Evolutionary conservation across 2,797 vertebrate genomes (phyloP).

Genomic region (Lacerta bilineata): DNA sequence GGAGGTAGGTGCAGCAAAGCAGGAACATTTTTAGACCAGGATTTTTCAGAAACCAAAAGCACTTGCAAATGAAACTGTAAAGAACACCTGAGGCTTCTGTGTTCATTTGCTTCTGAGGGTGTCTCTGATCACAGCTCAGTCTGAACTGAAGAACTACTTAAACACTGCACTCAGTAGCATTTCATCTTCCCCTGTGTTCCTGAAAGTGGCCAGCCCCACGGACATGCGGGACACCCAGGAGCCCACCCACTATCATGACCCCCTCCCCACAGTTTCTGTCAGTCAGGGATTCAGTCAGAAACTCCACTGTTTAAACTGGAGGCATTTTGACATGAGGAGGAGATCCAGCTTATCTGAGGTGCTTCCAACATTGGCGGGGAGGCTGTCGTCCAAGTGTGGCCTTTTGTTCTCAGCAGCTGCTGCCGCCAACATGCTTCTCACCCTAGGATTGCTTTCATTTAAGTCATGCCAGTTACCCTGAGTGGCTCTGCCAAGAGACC

Average conservation of each 20-base stretch:
- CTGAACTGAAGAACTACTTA: background rate
- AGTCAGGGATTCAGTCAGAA: background rate
- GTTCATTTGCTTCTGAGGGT: background rate
- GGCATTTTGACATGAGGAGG: background rate
- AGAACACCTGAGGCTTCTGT: background rate
- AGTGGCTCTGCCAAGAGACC: background rate
- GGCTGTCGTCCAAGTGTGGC: background rate
- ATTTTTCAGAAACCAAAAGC: constrained; percentile 46
- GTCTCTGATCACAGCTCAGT: background rate
- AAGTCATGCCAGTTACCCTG: background rate
- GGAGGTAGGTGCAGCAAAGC: background rate
- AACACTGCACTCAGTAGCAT: too few species aligned
- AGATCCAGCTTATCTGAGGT: background rate
- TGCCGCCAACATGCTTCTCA: background rate
- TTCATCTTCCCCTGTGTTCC: background rate
- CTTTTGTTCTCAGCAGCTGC: background rate
- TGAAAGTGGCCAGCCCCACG: background rate
- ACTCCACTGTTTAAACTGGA: background rate
- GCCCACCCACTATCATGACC: too few species aligned
- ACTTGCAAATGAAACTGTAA: background rate
- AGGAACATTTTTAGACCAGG: constrained; percentile 49
- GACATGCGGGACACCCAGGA: background rate
- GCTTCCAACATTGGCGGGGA: background rate
- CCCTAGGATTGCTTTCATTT: background rate
- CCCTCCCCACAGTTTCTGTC: background rate